These are phyloP conservation scores for Fringilla coelebs DNA, from an alignment of 2,797 vertebrate species.

Conservation along the genomic window DNA sequence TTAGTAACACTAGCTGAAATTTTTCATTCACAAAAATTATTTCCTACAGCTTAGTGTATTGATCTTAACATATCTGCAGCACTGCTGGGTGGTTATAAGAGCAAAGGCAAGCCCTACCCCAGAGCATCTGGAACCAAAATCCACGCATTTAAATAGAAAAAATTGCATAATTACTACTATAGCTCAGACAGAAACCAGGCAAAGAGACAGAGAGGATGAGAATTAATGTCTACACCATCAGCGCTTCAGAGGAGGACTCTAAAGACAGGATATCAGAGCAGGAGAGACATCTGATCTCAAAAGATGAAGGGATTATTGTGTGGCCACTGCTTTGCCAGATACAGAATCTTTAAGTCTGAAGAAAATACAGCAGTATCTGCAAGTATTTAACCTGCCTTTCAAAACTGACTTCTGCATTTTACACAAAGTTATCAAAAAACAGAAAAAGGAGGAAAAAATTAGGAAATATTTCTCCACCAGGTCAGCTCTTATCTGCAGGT, in stretches of 20 bases:
- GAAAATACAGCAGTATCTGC: background rate
- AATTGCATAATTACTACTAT: background rate
- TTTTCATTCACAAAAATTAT: background rate
- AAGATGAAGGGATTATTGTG: background rate
- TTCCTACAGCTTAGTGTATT: background rate
- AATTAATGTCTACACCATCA: background rate
- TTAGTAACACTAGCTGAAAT: background rate
- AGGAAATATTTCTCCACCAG: background rate
- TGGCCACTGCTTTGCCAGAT: background rate
- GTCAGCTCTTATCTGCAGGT: background rate
- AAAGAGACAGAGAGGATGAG: background rate
- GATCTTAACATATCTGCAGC: background rate
- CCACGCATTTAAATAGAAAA: background rate
- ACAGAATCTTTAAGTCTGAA: background rate
- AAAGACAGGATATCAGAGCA: background rate
- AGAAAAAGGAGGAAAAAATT: background rate
- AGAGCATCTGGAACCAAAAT: background rate
- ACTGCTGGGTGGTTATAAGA: background rate
- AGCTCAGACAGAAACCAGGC: background rate
- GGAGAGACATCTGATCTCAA: background rate
- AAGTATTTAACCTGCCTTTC: background rate
- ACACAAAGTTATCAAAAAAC: background rate
- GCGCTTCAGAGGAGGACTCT: background rate
- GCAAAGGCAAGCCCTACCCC: background rate
- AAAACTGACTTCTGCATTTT: background rate